A percentile compares a stretch with the other conserved stretches of the same genome.
phyloP scores from a whole-genome alignment of 2,888 invertebrate species.

The Platypus cylindrus region DNA sequence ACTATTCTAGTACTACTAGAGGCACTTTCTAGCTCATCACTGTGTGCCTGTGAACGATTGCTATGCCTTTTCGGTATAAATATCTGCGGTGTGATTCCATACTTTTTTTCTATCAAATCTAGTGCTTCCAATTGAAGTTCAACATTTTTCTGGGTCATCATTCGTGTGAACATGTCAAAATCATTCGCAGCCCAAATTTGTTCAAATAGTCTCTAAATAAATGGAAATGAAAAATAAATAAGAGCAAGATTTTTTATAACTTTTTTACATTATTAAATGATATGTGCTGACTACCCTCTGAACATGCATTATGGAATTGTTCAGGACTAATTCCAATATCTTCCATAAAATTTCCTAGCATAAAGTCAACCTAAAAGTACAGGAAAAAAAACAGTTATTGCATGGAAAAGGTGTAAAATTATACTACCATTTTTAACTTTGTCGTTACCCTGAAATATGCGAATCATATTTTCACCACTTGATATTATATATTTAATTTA shows the following conservation, averaged over 20 bases:
- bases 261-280: constrained; percentile 41
- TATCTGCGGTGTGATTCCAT: constrained; percentile 52
- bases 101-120: constrained; percentile 70
- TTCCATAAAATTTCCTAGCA: constrained; percentile 86
- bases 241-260: not conserved
- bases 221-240: too few relatives aligned
- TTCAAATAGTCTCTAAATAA: constrained; percentile 48
- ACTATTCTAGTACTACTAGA: too few relatives aligned
- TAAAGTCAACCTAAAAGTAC: constrained; percentile 58
- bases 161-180: constrained; percentile 73
- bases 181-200: constrained; percentile 92
- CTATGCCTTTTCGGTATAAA: constrained; percentile 39
- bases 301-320: constrained; percentile 75
- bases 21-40: too few relatives aligned
- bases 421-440: too few relatives aligned
- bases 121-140: constrained; percentile 82
- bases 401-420: not conserved
- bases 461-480: too few relatives aligned
- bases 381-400: not conserved
- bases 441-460: too few relatives aligned
- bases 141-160: constrained; percentile 89
- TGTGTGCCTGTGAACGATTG: constrained; percentile 2
- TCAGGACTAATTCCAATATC: constrained; percentile 81
- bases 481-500: too few relatives aligned
- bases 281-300: constrained; percentile 36